Base-by-base conservation (phyloP, 1,140 invertebrate genomes). In the Idris sp. region DNA sequence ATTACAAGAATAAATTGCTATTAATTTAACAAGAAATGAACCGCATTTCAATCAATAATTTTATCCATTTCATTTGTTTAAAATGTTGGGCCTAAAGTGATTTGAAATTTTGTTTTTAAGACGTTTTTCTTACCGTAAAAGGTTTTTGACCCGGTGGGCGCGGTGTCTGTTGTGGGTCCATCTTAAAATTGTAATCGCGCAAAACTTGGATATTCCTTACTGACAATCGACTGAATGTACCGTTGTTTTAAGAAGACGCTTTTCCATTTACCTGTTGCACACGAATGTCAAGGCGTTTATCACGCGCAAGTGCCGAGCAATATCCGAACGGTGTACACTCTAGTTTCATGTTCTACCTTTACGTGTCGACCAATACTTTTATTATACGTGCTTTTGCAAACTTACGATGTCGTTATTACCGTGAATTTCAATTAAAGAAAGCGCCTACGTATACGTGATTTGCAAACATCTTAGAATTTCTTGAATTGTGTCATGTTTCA, bases 231-330 rank as follows among this genome's bases (percentile, higher is more conserved):
- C 54, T 54, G 62, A 62, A 74, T 78, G 68, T 74, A n/a, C n/a
- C 19, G 56, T 58, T 64, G 62, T 44, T 74, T 49, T 75, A 73
- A 78, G 30, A 31, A 79, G 58, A 74, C 33, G 40, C 35, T 76
- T 79, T 64, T 67, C 73, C 75, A 77, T 84, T 81, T 82, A 85
- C 82, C 84, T 85, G 84, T 84, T 84, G 81, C 80, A 79, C 53
- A 79, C 38, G 46, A 83, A 78, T 35, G 67, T 72, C 56, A 68
- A 64, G 19, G 44, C 67, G 44, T 75, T 78, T 72, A 69, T 73
- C 62, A 72, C 64, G 51, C 62, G 53, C 68, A 67, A 64, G 68
- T 76, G 62, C 48, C 49, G 53, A 65, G 31, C 46, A 44, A 74
- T 69, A 61, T 68, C 43, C 64, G 46, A 73, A 58, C 53, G 28